Percentiles rank a stretch among this genome's conserved stretches.
Evolutionary conservation across 2,797 vertebrate species (phyloP).

Genomic region (Balearica regulorum): DNA sequence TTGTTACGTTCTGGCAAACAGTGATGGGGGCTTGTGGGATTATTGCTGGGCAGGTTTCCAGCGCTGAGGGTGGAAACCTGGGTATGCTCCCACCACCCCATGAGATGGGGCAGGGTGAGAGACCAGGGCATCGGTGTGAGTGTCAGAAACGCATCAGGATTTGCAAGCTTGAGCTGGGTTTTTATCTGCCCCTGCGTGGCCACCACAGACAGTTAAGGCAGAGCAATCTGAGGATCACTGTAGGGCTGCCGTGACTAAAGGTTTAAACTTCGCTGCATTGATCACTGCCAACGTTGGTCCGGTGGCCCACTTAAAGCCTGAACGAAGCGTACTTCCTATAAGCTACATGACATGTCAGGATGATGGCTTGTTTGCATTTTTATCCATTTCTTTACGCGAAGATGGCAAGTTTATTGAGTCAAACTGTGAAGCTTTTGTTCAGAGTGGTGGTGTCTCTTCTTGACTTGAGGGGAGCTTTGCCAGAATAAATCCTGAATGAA

Average conservation of each 20-base stretch:
- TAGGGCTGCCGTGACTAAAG: background rate
- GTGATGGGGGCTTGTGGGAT: background rate
- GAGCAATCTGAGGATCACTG: accelerated
- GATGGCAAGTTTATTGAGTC: background rate
- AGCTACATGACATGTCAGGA: background rate
- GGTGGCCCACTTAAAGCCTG: background rate
- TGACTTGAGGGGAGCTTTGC: background rate
- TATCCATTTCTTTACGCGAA: background rate
- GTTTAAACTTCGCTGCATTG: background rate
- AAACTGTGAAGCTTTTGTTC: constrained; percentile 5
- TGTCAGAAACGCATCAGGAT: background rate
- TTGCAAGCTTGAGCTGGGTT: background rate
- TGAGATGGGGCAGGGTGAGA: background rate
- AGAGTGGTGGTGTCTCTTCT: background rate
- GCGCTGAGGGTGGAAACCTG: background rate
- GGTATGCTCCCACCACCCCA: accelerated
- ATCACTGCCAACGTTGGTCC: background rate
- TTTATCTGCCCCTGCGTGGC: background rate
- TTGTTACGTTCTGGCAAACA: background rate
- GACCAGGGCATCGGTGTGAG: background rate
- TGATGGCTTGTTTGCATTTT: constrained; percentile 1
- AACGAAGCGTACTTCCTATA: background rate
- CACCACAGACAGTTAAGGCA: background rate
- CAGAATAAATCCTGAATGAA: background rate
- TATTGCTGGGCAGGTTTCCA: background rate